Percentiles rank a stretch among this genome's conserved stretches.
Evolutionary conservation across 92 coral and sea anemone genomes (phyloP).

Genomic region (Meandrina meandrites): DNA sequence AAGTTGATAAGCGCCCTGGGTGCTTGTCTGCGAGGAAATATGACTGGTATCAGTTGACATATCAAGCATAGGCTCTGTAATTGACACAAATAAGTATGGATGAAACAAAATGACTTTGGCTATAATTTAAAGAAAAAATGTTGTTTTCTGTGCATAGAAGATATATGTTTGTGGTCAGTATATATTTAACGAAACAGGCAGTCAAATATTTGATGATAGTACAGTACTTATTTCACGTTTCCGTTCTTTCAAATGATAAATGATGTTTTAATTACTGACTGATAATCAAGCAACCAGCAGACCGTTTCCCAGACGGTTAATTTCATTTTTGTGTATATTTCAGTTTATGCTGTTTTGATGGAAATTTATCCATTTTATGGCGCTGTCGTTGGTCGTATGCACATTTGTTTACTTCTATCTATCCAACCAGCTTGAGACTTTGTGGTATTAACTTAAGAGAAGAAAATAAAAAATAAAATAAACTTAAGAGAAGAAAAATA

Average conservation of each 20-base stretch:
- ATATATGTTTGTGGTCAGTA: no score
- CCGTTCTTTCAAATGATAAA: neutral
- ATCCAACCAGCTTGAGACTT: conserved; percentile 39
- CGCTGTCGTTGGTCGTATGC: neutral
- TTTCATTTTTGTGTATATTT: neutral
- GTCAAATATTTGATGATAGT: no score
- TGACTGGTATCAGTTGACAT: neutral
- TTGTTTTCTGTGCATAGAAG: neutral
- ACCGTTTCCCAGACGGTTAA: neutral
- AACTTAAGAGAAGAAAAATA: no score
- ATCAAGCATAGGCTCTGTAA: neutral
- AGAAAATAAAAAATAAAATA: no score
- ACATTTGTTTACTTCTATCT: neutral
- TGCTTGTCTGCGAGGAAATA: neutral
- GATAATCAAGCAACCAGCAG: neutral
- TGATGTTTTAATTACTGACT: neutral
- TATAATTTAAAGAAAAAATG: neutral
- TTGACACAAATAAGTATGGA: neutral
- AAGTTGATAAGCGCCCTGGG: neutral
- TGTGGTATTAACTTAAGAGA: conserved; percentile 24
- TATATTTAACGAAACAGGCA: no score
- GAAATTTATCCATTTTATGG: neutral
- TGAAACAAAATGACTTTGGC: neutral
- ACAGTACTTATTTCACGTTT: neutral
- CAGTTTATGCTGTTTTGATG: neutral